Conservation (phyloP, 2,888 invertebrate genomes). For the Dendrolimus pini region DNA sequence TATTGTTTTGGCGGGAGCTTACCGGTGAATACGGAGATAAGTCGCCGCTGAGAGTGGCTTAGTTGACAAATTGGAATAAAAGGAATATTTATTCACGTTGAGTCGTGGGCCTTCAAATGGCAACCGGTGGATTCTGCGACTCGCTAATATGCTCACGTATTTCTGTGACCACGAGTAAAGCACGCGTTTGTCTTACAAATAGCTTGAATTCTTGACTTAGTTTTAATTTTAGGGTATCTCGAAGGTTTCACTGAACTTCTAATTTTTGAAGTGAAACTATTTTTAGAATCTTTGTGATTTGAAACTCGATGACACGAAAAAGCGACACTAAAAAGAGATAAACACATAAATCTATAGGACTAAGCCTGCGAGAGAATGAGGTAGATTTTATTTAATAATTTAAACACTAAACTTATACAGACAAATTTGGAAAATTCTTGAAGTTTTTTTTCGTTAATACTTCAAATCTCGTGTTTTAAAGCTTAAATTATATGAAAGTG, state of each 20-base stretch:
- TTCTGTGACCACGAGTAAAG: conserved; percentile 22
- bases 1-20: conserved; percentile 76
- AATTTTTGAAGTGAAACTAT: no score
- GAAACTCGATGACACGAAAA: no score
- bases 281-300: no score
- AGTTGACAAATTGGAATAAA: conserved; percentile 77
- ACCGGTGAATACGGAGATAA: conserved; percentile 72
- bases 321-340: no score
- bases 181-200: neutral
- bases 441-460: no score
- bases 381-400: no score
- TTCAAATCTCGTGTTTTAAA: no score
- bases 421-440: no score
- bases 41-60: conserved; percentile 72
- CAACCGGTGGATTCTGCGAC: conserved; percentile 28
- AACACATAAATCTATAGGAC: no score
- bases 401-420: no score
- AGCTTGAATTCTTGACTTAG: neutral
- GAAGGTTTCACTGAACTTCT: neutral
- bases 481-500: no score
- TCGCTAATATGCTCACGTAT: conserved; percentile 42
- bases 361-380: no score
- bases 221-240: neutral
- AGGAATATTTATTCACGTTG: conserved; percentile 73
- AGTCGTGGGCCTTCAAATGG: conserved; percentile 29